Conservation (phyloP, 64 coral and sea anemone species). For the Astreopora myriophthalma region DNA sequence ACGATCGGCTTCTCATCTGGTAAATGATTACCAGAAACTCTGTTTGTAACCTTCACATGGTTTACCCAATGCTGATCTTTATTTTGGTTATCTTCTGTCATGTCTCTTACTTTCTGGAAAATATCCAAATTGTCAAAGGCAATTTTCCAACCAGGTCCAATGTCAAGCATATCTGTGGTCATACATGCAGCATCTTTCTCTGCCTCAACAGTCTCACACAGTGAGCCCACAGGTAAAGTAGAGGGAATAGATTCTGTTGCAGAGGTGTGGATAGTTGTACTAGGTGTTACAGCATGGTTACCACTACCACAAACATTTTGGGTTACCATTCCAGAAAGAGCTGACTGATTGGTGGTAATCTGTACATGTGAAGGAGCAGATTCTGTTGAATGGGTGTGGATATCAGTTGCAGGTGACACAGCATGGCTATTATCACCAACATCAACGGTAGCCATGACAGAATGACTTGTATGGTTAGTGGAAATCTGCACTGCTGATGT, state of each 20-base stretch:
- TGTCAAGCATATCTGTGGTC: too few species aligned
- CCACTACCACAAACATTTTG: too few species aligned
- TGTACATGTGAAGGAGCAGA: too few species aligned
- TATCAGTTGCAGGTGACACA: too few species aligned
- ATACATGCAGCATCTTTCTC: too few species aligned
- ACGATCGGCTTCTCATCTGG: constrained; percentile 14
- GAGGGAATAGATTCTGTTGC: too few species aligned
- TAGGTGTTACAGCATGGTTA: too few species aligned
- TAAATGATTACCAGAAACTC: constrained; percentile 43
- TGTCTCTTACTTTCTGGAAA: constrained; percentile 48
- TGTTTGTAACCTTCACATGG: constrained; percentile 13
- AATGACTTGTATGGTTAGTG: not conserved
- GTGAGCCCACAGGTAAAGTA: too few species aligned
- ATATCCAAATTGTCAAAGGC: constrained; percentile 74
- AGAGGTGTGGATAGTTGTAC: too few species aligned
- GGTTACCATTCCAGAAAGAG: too few species aligned
- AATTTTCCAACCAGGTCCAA: constrained; percentile 48
- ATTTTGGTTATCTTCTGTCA: constrained; percentile 74
- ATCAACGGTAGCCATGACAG: not conserved
- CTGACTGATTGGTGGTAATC: too few species aligned
- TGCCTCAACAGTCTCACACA: not conserved
- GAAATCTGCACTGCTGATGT: not conserved
- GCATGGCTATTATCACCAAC: not conserved
- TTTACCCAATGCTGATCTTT: constrained; percentile 68
- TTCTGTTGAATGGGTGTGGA: too few species aligned